Evolutionary conservation across 2,888 invertebrate genomes (phyloP), one percentile per base, ranked within the genome.

Genomic region (Syrphus vitripennis): DNA sequence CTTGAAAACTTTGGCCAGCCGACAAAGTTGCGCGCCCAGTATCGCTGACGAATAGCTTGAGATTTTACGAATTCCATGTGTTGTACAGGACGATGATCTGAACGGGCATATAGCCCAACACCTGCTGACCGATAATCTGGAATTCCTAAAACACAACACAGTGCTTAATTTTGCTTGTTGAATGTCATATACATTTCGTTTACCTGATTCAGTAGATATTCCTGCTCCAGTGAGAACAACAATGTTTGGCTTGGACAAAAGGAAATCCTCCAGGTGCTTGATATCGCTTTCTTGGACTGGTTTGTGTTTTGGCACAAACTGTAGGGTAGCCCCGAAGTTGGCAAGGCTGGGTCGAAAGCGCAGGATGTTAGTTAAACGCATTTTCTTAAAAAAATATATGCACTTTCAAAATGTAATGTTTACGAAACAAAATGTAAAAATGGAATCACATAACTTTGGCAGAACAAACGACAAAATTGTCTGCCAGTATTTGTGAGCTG

Each of bases 11-110:
- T 94, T 24, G 95, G 95, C 99, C 99, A 99, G 0, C 97, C 99
- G 12, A 98, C 94, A 92, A 95, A 99, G 93, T 99, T 99, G 88
- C 99, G 94, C 0, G 99, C 98, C 99, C 99, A 99, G 91, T 98
- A 99, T 71, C 98, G 94, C 91, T 95, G 95, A 71, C 98, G 94
- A 0, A 95, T 93, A 88, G 93, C 92, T 3, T 95, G 93, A 34
- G 95, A 95, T 88, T 94, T 94, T 0, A 96, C 92, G 93, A 98
- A 99, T 87, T 98, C 97, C 92, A 95, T 95, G 90, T 97, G 97
- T 88, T 96, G 95, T 31, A 98, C 94, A 0, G 99, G 99, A 89
- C 96, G 95, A 89, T 95, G 95, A 88, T 96, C 95, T 78, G 95
- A 96, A 10, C 96, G 94, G 0, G 98, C 97, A 91, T 98, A 99